Evolutionary conservation across 2,888 invertebrate genomes (phyloP).

Genomic region (Odontocolon sp.): DNA sequence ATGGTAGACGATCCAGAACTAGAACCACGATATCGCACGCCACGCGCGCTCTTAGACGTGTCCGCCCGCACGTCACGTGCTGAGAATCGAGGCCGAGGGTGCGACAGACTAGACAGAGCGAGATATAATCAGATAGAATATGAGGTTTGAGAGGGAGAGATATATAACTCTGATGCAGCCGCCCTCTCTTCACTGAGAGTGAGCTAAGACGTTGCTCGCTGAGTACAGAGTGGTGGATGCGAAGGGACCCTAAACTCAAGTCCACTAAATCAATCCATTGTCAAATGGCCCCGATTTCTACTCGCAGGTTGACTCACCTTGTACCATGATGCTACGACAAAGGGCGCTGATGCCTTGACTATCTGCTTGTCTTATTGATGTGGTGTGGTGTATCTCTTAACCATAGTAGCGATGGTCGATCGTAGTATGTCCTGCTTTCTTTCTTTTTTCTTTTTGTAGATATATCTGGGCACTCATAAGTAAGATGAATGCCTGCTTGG

Average conservation of each 20-base stretch:
- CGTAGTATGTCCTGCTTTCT: too few relatives aligned
- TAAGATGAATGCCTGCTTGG: too few relatives aligned
- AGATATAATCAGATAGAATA: slow-evolving; percentile 32
- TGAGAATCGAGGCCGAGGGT: slow-evolving; percentile 47
- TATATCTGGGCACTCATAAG: too few relatives aligned
- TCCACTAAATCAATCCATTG: slow-evolving; percentile 77
- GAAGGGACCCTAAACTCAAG: slow-evolving; percentile 62
- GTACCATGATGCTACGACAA: slow-evolving; percentile 62
- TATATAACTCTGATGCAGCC: slow-evolving; percentile 3
- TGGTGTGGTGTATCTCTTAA: not conserved
- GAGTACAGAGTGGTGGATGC: not conserved
- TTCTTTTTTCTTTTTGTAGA: too few relatives aligned
- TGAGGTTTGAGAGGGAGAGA: slow-evolving; percentile 40
- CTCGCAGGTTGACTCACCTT: slow-evolving; percentile 75
- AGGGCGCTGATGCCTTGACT: slow-evolving; percentile 53
- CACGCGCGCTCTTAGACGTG: slow-evolving; percentile 36
- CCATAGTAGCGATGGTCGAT: not conserved
- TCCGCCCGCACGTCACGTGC: slow-evolving; percentile 42
- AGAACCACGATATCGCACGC: slow-evolving; percentile 35
- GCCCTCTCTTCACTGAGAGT: slow-evolving; percentile 3
- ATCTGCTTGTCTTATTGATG: slow-evolving; percentile 1
- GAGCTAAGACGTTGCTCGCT: slow-evolving; percentile 14
- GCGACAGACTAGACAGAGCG: not conserved
- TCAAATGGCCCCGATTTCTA: slow-evolving; percentile 72
- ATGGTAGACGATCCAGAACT: not conserved